Evolutionary conservation across 2,888 invertebrate species (phyloP), one percentile per base, ranked within the genome.

Genomic region (Nemapogon koenigi): DNA sequence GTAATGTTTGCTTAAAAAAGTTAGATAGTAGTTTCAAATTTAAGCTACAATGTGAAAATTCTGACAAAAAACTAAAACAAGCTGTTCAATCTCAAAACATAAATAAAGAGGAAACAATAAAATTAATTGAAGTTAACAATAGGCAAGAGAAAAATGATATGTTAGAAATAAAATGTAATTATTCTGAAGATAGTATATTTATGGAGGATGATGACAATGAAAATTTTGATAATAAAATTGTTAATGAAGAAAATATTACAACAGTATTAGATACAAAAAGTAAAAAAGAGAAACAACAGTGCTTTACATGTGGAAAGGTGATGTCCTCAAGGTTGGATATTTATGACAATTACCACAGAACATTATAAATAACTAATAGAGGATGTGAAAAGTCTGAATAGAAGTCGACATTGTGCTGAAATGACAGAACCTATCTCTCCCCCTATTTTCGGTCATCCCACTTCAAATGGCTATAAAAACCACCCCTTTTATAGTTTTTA

Each of bases 261-360:
- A n/a, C n/a, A n/a, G n/a, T n/a, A n/a, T n/a, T n/a, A n/a, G n/a
- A n/a, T n/a, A n/a, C n/a, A n/a, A n/a, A n/a, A n/a, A n/a, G n/a
- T n/a, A n/a, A n/a, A 39, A 53, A 52, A 39, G 51, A 43, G 15
- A 65, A 63, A 44, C 64, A 67, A 36, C 80, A 80, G 53, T 81
- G 80, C 46, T 69, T 61, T 44, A 71, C 63, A 19, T 81, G 81
- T 59, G 80, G 79, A n/a, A 80, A 76, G 62, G 62, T 79, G 16
- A 69, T 80, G 68, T 76, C 78, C 16, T 78, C 79, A 11, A 66
- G 68, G 79, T 75, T 29, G 29, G 29, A 29, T 13, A 11, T 13
- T 29, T n/a, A n/a, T n/a, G n/a, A n/a, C n/a, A n/a, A n/a, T n/a
- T n/a, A n/a, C n/a, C n/a, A n/a, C n/a, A n/a, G n/a, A n/a, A n/a